A percentile compares a stretch with the other conserved stretches of the same genome.
These are phyloP conservation scores for Allygus modestus DNA, from an alignment of 2,888 invertebrate species.

Conservation along the genomic window DNA sequence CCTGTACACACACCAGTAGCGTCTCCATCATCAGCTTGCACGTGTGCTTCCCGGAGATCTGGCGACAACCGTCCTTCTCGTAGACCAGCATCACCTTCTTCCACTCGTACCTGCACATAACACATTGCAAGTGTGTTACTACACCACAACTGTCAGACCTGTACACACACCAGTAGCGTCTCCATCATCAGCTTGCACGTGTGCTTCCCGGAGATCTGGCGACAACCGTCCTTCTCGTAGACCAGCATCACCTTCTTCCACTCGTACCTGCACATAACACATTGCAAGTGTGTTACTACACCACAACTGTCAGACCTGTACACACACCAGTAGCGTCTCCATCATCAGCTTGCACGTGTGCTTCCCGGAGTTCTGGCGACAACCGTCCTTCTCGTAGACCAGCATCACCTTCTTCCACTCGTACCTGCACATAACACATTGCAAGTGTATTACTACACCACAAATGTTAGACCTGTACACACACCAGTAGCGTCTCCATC, in stretches of 20 bases:
- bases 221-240: constrained; percentile 86
- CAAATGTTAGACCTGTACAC: too few relatives aligned
- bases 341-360: constrained; percentile 88
- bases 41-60: constrained; percentile 83
- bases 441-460: too few relatives aligned
- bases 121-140: too few relatives aligned
- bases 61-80: constrained; percentile 83
- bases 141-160: too few relatives aligned
- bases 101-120: constrained; percentile 82
- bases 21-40: constrained; percentile 88
- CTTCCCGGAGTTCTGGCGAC: constrained; percentile 81
- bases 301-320: too few relatives aligned
- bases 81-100: constrained; percentile 85
- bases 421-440: constrained; percentile 76
- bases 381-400: constrained; percentile 86
- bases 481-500: too few relatives aligned
- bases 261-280: constrained; percentile 77
- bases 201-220: constrained; percentile 81
- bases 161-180: constrained; percentile 83
- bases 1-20: constrained; percentile 83
- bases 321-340: constrained; percentile 83
- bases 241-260: constrained; percentile 86
- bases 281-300: too few relatives aligned
- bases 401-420: constrained; percentile 85
- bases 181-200: constrained; percentile 89